Conservation (phyloP, 2,113 vertebrate species). For the Aspiorhynchus laticeps region DNA sequence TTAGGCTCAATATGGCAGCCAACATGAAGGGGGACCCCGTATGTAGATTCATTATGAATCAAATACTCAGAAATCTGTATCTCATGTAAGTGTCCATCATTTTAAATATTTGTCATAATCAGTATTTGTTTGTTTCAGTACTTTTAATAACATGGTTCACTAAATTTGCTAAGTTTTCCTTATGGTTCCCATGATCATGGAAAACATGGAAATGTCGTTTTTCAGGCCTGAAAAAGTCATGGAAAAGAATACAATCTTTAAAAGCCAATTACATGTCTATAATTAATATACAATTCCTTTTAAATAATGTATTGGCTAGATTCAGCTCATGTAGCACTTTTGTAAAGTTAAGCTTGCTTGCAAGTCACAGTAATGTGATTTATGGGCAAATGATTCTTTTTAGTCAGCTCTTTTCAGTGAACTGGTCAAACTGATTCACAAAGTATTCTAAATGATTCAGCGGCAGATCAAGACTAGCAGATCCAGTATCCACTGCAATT, state of each 20-base stretch:
- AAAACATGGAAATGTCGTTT: not conserved
- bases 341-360: not conserved
- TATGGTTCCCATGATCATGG: not conserved
- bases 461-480: no score
- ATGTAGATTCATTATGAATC: not conserved
- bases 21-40: not conserved
- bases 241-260: not conserved
- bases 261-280: not conserved
- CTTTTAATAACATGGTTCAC: not conserved
- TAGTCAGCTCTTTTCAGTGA: not conserved
- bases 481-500: no score
- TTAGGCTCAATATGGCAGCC: not conserved
- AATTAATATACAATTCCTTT: not conserved
- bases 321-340: not conserved
- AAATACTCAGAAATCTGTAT: not conserved
- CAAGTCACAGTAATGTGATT: not conserved
- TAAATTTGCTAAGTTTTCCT: not conserved
- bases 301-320: not conserved
- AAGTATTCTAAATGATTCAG: no score
- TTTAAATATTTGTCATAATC: not conserved
- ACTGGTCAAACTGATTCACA: not conserved
- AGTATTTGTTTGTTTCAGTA: not conserved
- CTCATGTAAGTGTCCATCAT: not conserved
- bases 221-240: not conserved
- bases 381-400: not conserved